Evolutionary conservation across 2,797 vertebrate species (phyloP).

Genomic region (Gallinago nigripennis): DNA sequence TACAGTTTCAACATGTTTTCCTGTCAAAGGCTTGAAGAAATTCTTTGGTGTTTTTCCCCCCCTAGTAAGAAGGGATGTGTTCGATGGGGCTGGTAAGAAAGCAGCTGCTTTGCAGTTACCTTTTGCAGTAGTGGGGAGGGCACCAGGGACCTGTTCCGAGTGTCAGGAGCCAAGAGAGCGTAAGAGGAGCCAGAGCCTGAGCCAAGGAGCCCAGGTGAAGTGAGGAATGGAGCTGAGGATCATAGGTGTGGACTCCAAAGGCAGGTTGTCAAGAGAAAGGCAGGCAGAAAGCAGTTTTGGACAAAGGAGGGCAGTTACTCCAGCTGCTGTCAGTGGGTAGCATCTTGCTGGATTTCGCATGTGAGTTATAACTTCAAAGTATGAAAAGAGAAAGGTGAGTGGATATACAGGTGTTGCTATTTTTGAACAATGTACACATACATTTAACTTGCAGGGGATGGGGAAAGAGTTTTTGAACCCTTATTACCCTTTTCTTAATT

Average conservation of each 20-base stretch:
- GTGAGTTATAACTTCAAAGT: neutral
- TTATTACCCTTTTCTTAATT: neutral
- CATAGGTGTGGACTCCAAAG: rapidly evolving
- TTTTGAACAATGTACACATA: rapidly evolving
- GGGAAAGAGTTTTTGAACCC: neutral
- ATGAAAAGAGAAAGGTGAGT: neutral
- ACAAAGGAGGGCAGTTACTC: neutral
- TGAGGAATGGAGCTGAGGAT: neutral
- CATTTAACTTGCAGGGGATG: neutral
- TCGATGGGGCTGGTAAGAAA: rapidly evolving
- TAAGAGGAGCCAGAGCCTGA: no score
- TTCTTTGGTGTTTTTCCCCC: neutral
- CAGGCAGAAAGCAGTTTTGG: neutral
- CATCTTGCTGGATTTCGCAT: neutral
- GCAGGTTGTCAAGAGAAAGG: neutral
- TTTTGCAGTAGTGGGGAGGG: neutral
- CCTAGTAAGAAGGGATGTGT: neutral
- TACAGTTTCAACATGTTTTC: neutral
- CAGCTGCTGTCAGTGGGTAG: neutral
- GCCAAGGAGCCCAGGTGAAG: neutral
- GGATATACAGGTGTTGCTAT: rapidly evolving
- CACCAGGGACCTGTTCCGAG: rapidly evolving
- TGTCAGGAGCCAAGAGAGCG: neutral
- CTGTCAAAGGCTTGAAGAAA: neutral
- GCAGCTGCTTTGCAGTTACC: neutral